Evolutionary conservation across 2,797 vertebrate species (phyloP), one percentile per base, ranked within the genome.

Genomic region (Enteromius anoplus): DNA sequence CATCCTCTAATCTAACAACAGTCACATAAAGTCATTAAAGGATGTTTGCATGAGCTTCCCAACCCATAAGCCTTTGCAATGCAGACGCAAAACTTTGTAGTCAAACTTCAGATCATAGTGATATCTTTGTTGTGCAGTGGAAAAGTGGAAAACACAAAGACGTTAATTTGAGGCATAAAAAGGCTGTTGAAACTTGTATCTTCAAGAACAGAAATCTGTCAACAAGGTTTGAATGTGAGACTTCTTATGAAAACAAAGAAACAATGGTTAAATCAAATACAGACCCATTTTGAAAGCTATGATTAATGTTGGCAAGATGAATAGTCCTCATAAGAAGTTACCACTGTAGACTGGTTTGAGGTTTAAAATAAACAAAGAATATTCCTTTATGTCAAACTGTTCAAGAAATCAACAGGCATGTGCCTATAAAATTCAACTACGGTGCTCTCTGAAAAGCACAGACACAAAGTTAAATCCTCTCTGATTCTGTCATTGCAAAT

Each of bases 101-200:
- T 72, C 62, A 65, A 34, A 65, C 29, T 78, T 66, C 60, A 19
- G n/a, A 42, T 62, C 58, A 29, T 45, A 49, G 21, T 37, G 12
- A 51, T 49, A 11, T 2, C 26, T 32, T 17, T 64, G 8, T 34
- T 80, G 60, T 66, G 49, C 68, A 51, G 49, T 58, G 9, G 6
- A 47, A 73, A 81, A 23, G 19, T 34, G 58, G 17, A 19, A 29
- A 32, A 68, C 51, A 32, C 14, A 51, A 17, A 80, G 9, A 58
- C n/a, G 19, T 17, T 23, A 51, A 62, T 79, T 29, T 64, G 58
- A n/a, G 62, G 9, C 19, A n/a, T 32, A 17, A 15, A 81, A 70
- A n/a, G 11, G 37, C 2, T 60, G 70, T 70, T 81, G 80, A 83
- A 84, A 80, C 75, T 42, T 66, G 82, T 58, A 69, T 58, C 26